These are phyloP conservation scores for Hydroisotoma schaefferi DNA, from an alignment of 2,888 invertebrate species.

Conservation along the genomic window DNA sequence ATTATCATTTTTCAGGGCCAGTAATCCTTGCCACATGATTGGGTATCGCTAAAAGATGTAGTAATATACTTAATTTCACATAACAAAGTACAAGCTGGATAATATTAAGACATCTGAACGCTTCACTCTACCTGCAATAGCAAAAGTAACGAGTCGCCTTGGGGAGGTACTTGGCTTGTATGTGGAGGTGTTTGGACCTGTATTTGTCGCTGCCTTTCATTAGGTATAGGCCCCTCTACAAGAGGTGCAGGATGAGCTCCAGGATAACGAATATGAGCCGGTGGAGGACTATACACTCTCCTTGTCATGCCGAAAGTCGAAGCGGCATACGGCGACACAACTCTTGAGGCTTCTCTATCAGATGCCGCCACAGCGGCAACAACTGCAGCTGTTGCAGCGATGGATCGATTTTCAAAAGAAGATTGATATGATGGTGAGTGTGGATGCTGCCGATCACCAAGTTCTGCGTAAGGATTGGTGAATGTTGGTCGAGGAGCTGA, in stretches of 20 bases:
- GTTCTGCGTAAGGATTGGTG: conserved; percentile 39
- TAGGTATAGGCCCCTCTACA: conserved; percentile 56
- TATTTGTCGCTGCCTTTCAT: conserved; percentile 23
- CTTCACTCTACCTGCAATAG: conserved; percentile 67
- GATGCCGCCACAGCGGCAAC: conserved; percentile 30
- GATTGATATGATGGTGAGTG: conserved; percentile 29
- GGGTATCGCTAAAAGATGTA: conserved; percentile 73
- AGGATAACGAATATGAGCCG: conserved; percentile 52
- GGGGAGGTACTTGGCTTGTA: conserved; percentile 73
- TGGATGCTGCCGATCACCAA: conserved; percentile 27
- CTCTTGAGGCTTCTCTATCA: conserved; percentile 11
- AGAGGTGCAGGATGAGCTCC: conserved; percentile 51
- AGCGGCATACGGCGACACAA: conserved; percentile 15
- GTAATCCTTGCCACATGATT: conserved; percentile 93
- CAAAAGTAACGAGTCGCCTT: conserved; percentile 77
- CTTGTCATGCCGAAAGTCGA: conserved; percentile 12
- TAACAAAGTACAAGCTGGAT: not conserved
- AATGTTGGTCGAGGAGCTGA: conserved; percentile 42
- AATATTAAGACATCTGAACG: conserved; percentile 23
- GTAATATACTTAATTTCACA: not conserved
- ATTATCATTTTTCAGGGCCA: conserved; percentile 93
- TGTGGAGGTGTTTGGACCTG: conserved; percentile 62
- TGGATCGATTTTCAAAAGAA: conserved; percentile 13
- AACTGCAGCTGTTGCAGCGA: not conserved
- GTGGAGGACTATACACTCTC: conserved; percentile 9